Evolutionary conservation across 2,113 vertebrate genomes (phyloP), one percentile per base, ranked within the genome.

Genomic region (Gobio gobio): DNA sequence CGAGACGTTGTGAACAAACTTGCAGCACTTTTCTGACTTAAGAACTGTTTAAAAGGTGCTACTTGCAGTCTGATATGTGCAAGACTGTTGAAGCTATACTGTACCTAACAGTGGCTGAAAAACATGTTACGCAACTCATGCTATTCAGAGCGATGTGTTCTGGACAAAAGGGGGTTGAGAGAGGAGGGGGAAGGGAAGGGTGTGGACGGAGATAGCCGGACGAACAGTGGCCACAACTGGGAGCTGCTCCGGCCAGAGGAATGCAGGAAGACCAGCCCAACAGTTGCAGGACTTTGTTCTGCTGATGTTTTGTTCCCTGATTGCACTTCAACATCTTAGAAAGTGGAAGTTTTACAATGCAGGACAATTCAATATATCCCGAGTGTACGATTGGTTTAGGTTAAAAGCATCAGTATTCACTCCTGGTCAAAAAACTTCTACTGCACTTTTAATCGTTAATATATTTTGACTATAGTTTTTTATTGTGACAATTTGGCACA

Each of bases 91-190:
- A 87, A 82, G 84, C 77, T 84, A 78, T 85, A 88, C 87, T 45
- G 61, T 88, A 80, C 64, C 43, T 75, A 80, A n/a, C 1, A 76
- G 49, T 68, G 82, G 77, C 49, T 81, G 84, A 90, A 93, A 93
- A 94, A 95, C 90, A 92, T n/a, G 85, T 94, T 95, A 93, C 79
- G 90, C 54, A 95, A 94, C 88, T 26, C 29, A 40, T 61, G 78
- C 86, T 78, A 79, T 63, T 70, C 82, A 75, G 82, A 87, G 89
- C 90, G 83, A 74, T 83, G 75, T 54, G 68, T 86, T 82, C 88
- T 16, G 89, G 86, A 93, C 91, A 93, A 92, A 89, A 88, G 81
- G 85, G 78, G 18, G 80, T 6, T 58, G 86, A 36, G 81, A 74
- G 78, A 70, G 68, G 16, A 40, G 58, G 72, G 40, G 49, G 68